Percentiles rank a stretch among this genome's conserved stretches.
Evolutionary conservation across 2,113 vertebrate genomes (phyloP).

Genomic region (Pedionomus torquatus): DNA sequence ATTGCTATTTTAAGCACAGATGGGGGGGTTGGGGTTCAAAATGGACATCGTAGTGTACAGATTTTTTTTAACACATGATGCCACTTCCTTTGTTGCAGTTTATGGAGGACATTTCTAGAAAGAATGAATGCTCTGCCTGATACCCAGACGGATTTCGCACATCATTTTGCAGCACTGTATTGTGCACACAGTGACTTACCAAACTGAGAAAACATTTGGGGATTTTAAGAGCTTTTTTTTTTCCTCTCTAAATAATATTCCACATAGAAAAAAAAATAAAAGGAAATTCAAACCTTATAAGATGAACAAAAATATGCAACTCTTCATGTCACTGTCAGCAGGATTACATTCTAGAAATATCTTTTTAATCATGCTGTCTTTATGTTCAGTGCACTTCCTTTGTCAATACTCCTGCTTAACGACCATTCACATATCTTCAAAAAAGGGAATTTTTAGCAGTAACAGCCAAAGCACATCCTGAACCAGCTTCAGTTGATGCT

Average conservation of each 20-base stretch:
- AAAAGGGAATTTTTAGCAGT: constrained; percentile 24
- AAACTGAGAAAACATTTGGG: not conserved
- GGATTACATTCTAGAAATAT: not conserved
- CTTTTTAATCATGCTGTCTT: not conserved
- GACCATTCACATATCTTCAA: not conserved
- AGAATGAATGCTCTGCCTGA: not conserved
- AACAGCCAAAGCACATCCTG: constrained; percentile 4
- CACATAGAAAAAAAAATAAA: not conserved
- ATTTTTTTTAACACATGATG: not conserved
- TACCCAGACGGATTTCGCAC: not conserved
- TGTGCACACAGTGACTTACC: not conserved
- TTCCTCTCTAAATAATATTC: not conserved
- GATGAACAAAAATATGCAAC: constrained; percentile 3
- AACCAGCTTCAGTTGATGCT: constrained; percentile 16
- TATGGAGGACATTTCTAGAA: not conserved
- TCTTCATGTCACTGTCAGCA: not conserved
- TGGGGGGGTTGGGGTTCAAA: not conserved
- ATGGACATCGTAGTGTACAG: not conserved
- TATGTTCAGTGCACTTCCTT: not conserved
- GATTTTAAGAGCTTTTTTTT: not conserved
- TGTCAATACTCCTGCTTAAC: not conserved
- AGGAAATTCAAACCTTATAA: not conserved
- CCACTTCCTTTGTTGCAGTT: constrained; percentile 14
- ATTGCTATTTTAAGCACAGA: constrained; percentile 49
- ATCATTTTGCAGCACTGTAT: not conserved